Evolutionary conservation across 2,888 invertebrate species (phyloP), one percentile per base, ranked within the genome.

Genomic region (Digitonthophagus gazella): DNA sequence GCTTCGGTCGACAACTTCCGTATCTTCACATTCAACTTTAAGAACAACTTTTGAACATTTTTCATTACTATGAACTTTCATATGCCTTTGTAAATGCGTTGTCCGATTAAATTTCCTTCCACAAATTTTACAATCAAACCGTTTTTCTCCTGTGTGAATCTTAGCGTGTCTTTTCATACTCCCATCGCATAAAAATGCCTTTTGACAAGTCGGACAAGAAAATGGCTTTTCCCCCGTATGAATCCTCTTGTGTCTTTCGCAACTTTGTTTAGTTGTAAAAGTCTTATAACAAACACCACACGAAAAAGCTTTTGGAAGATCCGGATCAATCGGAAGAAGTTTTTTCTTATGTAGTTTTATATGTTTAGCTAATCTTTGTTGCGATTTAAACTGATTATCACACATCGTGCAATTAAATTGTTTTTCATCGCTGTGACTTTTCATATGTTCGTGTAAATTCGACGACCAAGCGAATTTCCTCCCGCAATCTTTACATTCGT

Each of bases 81-180:
- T 72, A 67, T 81, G 81, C 69, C 81, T 80, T 72, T 80, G 80
- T 16, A 78, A 78, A 1, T 79, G 80, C 6, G 80, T 80, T 67
- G 80, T 79, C 67, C 80, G 81, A 6, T 80, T 80, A 75, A 81
- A 81, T 28, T 74, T 72, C 71, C 74, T 75, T 1, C 77, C 77
- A 71, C 81, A 81, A 44, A 78, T 71, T 28, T 76, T 73, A 72
- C 81, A 81, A 19, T 76, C 68, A 57, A 72, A 75, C 3, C 74
- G 81, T 72, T 81, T 81, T 71, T 81, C 81, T 2, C 80, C 80
- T 2, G 81, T 81, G 68, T 81, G 81, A 6, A 75, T 80, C 15
- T 81, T 74, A 67, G 76, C 79, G 68, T 70, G 68, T 15, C 80
- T 72, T 67, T 77, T 79, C 58, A 80, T 72, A 73, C 80, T 81